Evolutionary conservation across 2,888 invertebrate species (phyloP).

Genomic region (Stenodera caucasica): DNA sequence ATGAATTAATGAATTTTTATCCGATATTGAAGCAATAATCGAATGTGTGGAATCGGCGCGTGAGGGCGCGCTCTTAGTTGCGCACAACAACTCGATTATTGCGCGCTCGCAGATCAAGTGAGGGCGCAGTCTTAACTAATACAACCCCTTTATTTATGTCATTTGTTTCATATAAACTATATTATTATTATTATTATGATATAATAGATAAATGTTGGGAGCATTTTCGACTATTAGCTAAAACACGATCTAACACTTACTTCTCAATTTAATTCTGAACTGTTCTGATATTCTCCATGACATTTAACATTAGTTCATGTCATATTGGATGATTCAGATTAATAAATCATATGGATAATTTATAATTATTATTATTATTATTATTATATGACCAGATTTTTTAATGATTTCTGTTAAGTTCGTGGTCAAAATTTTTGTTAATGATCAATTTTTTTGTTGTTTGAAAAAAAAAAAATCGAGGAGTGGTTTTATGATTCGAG

Average conservation of each 20-base stretch:
- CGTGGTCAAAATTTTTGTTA: background rate
- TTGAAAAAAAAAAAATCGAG: background rate
- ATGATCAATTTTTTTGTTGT: background rate
- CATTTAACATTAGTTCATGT: slow-evolving; percentile 38
- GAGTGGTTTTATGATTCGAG: no score
- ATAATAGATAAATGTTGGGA: slow-evolving; percentile 4
- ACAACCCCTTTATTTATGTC: background rate
- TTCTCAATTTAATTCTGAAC: slow-evolving; percentile 34
- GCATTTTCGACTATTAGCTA: slow-evolving; percentile 36
- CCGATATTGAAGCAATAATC: no score
- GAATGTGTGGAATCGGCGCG: no score
- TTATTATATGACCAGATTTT: no score
- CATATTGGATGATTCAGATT: slow-evolving; percentile 21
- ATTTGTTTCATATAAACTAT: background rate
- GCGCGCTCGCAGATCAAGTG: no score
- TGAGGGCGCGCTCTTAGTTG: no score
- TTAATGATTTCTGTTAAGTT: no score
- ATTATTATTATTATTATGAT: background rate
- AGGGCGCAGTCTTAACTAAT: no score
- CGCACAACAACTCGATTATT: no score
- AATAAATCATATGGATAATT: background rate
- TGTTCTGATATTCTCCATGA: slow-evolving; percentile 33
- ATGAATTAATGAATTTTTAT: slow-evolving; percentile 48
- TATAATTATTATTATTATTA: no score
- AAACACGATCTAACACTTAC: slow-evolving; percentile 42